Base-by-base conservation (phyloP, 2,888 invertebrate species). In the Anoncus sp. region DNA sequence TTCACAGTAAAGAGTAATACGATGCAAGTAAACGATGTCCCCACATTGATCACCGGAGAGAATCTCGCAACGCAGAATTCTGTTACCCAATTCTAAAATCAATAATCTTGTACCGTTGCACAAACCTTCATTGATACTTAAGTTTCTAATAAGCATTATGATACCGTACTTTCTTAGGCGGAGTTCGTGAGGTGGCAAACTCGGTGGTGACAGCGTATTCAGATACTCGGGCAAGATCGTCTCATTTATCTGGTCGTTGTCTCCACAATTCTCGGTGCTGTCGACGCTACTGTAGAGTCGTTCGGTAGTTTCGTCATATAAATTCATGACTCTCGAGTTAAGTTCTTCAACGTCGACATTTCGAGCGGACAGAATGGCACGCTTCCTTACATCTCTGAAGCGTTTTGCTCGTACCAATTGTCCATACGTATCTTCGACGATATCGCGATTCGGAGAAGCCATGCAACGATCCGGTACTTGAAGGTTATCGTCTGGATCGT, bases 401-500 rank as follows among this genome's bases (percentile, higher is more conserved):
- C 31, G 31, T 31, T 7, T 31, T 31, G 31, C 63, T 62, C 55
- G 63, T 51, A 63, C 63, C 20, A 53, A 72, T 51, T 77, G 43
- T 35, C 77, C 69, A 51, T 74, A 80, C n/a, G 75, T 63, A 53
- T 79, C 62, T 60, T 71, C 16, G 35, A 77, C 78, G 49, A 31
- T 31, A 31, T 31, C 31, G 3, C 7, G 31, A 7, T 31, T 31
- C 7, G 31, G 77, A 79, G 10, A n/a, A 35, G 35, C 38, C 45
- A 24, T 3, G 57, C 51, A 16, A 43, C 65, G 14, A 18, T 75
- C 5, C 51, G 81, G 69, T 40, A 78, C 24, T 27, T 53, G 2
- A 43, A 75, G 24, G 70, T 72, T 77, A 70, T 83, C 69, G 45
- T 83, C 45, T n/a, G 6, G 35, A 49, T 82, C 77, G 62, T 81